A percentile compares a stretch with the other conserved stretches of the same genome.
Evolutionary conservation across 1,140 invertebrate genomes (phyloP).

Genomic region (Drosophila sp.): DNA sequence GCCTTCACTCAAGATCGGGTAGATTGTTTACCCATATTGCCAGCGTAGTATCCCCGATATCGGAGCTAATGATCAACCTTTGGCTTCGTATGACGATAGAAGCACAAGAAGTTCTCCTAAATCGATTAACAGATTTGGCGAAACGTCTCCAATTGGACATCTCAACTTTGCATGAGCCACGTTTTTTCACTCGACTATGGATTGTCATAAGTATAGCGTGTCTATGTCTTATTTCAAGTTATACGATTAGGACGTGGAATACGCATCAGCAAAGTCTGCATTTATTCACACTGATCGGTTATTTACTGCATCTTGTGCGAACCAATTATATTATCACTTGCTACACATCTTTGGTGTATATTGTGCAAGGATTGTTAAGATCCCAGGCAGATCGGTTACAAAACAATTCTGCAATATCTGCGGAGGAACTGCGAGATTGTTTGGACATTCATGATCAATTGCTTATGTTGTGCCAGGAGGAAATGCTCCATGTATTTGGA

Average conservation of each 20-base stretch:
- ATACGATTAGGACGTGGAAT: background rate
- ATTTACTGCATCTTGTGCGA: slow-evolving; percentile 27
- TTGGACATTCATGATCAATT: slow-evolving; percentile 45
- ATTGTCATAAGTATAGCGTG: slow-evolving; percentile 2
- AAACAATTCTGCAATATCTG: no score
- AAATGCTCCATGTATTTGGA: slow-evolving; percentile 51
- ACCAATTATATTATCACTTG: slow-evolving; percentile 46
- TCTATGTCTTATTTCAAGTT: background rate
- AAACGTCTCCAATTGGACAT: slow-evolving; percentile 8
- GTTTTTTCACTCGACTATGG: background rate
- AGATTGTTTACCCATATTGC: background rate
- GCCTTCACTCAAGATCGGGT: background rate
- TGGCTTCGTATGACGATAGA: slow-evolving; percentile 14
- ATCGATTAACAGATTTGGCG: background rate
- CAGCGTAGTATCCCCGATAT: background rate
- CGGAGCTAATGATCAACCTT: background rate
- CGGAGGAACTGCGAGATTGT: background rate
- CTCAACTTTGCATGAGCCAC: background rate
- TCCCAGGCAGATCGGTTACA: slow-evolving; percentile 29
- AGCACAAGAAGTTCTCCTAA: slow-evolving; percentile 2
- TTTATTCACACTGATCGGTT: background rate
- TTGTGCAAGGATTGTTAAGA: slow-evolving; percentile 17
- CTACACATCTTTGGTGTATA: slow-evolving; percentile 41
- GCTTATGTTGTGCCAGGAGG: slow-evolving; percentile 33
- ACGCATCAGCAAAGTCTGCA: background rate